A percentile compares a stretch with the other conserved stretches of the same genome.
phyloP scores from a whole-genome alignment of 1,140 invertebrate genomes.

The Drosophila sp. region DNA sequence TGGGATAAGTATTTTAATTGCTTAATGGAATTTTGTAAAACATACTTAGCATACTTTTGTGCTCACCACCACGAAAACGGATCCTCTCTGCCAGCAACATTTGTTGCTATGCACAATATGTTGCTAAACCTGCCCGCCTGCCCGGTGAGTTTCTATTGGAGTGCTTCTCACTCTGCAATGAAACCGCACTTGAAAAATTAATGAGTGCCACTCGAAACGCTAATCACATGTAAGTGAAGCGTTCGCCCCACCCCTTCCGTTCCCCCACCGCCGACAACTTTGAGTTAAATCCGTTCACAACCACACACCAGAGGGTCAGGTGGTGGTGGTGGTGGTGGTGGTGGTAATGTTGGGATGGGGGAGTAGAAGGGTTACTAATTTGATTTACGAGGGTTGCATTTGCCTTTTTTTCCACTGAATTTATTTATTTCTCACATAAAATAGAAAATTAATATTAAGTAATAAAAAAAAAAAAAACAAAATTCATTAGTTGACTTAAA shows the following conservation, averaged over 20 bases:
- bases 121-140: constrained; percentile 35
- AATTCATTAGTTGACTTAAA: background rate
- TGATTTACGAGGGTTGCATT: constrained; percentile 57
- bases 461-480: background rate
- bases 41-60: background rate
- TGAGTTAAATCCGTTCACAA: background rate
- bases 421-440: constrained; percentile 6
- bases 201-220: constrained; percentile 75
- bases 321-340: constrained; percentile 1
- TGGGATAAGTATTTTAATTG: constrained; percentile 1
- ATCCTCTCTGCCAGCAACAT: background rate
- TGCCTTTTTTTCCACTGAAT: constrained; percentile 1
- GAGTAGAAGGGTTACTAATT: constrained; percentile 21
- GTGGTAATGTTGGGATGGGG: background rate
- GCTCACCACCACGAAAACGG: background rate
- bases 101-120: constrained; percentile 16
- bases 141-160: constrained; percentile 35
- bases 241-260: constrained; percentile 33
- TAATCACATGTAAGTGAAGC: constrained; percentile 77
- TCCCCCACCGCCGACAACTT: background rate
- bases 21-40: background rate
- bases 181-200: constrained; percentile 76
- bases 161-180: constrained; percentile 32
- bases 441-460: background rate
- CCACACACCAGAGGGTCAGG: constrained; percentile 2